Percentiles rank a stretch among this genome's conserved stretches.
Conservation (phyloP, 2,888 invertebrate genomes). For the Serripes groenlandicus region DNA sequence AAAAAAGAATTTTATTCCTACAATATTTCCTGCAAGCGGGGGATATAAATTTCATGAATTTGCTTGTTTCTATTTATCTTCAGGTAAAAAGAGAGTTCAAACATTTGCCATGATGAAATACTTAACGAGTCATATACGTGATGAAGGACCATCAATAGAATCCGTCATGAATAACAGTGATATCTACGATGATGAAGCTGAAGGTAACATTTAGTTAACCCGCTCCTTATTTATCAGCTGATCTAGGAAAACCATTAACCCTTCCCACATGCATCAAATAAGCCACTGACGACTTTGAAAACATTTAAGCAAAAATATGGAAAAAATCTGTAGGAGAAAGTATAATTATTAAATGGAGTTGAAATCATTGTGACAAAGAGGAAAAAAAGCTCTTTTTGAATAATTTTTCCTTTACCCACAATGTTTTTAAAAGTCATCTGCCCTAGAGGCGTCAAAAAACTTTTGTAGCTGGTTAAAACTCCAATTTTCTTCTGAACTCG, state of each 20-base stretch:
- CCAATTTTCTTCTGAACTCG: too few species aligned
- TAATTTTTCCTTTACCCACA: background rate
- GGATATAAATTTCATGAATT: too few species aligned
- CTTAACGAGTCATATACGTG: slow-evolving; percentile 92
- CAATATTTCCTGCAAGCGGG: too few species aligned
- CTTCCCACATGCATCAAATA: background rate
- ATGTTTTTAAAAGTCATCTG: background rate
- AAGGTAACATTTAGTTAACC: slow-evolving; percentile 25
- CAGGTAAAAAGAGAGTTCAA: slow-evolving; percentile 94
- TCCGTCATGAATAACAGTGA: slow-evolving; percentile 65
- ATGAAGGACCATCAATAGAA: slow-evolving; percentile 78
- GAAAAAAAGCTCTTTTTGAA: background rate
- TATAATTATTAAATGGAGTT: background rate
- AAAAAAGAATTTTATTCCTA: too few species aligned
- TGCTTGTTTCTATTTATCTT: slow-evolving; percentile 38
- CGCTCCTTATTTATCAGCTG: background rate
- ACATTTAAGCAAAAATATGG: background rate
- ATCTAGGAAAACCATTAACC: background rate
- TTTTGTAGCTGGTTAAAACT: too few species aligned
- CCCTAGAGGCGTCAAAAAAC: too few species aligned
- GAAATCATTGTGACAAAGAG: background rate
- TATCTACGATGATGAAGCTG: slow-evolving; percentile 66
- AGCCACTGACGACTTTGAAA: background rate
- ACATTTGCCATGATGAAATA: slow-evolving; percentile 99
- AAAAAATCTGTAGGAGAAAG: background rate